Evolutionary conservation across 2,888 invertebrate species (phyloP).

Genomic region (Operophtera brumata): DNA sequence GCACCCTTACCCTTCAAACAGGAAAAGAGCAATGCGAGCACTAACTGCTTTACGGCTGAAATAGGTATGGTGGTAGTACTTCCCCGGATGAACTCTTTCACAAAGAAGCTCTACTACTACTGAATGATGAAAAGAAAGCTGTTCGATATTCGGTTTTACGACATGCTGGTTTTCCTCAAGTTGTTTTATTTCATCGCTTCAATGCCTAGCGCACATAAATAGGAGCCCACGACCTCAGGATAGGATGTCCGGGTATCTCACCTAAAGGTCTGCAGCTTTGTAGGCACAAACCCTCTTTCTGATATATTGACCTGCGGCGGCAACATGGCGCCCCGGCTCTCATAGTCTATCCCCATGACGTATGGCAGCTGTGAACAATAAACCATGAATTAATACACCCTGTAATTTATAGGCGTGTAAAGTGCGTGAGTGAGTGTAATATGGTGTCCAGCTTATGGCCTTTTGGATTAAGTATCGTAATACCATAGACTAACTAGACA

Average conservation of each 20-base stretch:
- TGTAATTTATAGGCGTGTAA: conserved; percentile 17
- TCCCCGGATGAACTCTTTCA: too few relatives aligned
- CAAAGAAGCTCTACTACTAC: too few relatives aligned
- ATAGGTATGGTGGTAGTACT: too few relatives aligned
- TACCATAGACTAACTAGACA: too few relatives aligned
- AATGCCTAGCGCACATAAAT: too few relatives aligned
- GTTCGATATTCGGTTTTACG: not conserved
- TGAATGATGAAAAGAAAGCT: too few relatives aligned
- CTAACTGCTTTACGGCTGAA: too few relatives aligned
- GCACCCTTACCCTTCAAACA: too few relatives aligned
- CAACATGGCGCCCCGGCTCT: conserved; percentile 87
- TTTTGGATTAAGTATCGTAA: conserved; percentile 2
- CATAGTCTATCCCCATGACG: conserved; percentile 88
- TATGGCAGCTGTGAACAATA: conserved; percentile 83
- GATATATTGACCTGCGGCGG: conserved; percentile 92
- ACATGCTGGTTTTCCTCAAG: too few relatives aligned
- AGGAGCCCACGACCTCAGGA: too few relatives aligned
- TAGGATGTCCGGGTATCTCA: conserved; percentile 41
- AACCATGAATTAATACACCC: conserved; percentile 23
- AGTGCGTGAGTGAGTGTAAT: conserved; percentile 11
- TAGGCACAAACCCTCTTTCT: conserved; percentile 88
- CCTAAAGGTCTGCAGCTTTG: conserved; percentile 87
- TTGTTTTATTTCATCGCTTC: too few relatives aligned
- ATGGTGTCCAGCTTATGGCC: conserved; percentile 2
- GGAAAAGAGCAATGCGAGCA: too few relatives aligned